Conservation (phyloP, 2,888 invertebrate genomes). For the Cantharis lateralis region DNA sequence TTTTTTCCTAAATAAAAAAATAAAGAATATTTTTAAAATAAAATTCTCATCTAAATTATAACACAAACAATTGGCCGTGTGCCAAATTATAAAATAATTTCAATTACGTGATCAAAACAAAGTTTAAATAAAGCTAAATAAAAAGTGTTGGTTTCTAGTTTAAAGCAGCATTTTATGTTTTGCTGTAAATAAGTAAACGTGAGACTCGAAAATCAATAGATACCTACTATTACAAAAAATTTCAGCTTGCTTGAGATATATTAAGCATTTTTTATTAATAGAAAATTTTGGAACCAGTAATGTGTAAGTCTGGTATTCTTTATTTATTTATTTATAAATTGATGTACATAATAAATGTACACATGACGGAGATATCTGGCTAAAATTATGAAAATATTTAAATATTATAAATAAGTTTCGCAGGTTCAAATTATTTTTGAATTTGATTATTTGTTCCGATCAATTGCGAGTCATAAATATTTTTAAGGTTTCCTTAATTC, state of each 20-base stretch:
- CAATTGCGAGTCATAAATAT: background rate
- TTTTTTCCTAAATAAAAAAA: background rate
- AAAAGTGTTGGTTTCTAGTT: background rate
- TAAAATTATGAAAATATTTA: background rate
- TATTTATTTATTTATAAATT: slow-evolving; percentile 14
- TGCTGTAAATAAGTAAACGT: background rate
- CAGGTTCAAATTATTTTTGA: background rate
- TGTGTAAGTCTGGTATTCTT: slow-evolving; percentile 12
- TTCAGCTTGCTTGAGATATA: background rate
- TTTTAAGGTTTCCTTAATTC: background rate
- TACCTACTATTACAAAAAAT: background rate
- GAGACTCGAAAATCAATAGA: background rate
- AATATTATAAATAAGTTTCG: background rate
- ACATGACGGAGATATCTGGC: background rate
- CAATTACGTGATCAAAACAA: background rate
- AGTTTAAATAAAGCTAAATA: background rate
- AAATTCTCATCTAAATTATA: background rate
- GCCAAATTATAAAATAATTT: background rate
- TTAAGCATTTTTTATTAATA: slow-evolving; percentile 8
- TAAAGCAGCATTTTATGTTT: background rate
- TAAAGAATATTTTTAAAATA: background rate
- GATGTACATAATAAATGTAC: background rate
- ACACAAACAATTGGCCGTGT: background rate
- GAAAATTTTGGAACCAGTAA: slow-evolving; percentile 13
- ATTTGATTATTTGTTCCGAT: background rate